These are phyloP conservation scores for Lapara coniferarum DNA, from an alignment of 2,888 invertebrate genomes.

Conservation along the genomic window DNA sequence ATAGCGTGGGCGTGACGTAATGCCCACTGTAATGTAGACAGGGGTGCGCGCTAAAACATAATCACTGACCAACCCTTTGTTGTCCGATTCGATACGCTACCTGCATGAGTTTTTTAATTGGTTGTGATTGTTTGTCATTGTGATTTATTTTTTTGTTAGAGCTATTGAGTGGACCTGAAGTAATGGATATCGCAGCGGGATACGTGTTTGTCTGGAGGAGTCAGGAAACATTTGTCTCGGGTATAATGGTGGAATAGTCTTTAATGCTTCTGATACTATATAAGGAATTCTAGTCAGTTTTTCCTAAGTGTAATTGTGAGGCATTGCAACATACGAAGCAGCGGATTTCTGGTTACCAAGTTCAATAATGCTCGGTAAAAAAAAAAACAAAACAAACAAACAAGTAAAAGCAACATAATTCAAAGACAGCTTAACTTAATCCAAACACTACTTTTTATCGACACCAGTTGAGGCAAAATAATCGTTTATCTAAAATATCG, in stretches of 20 bases:
- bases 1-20: constrained; percentile 71
- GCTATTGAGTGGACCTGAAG: neutral
- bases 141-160: neutral
- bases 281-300: neutral
- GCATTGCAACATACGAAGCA: too few species aligned
- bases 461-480: too few species aligned
- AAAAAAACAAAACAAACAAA: too few species aligned
- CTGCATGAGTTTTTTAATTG: constrained; percentile 28
- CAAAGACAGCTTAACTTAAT: too few species aligned
- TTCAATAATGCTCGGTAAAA: too few species aligned
- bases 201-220: neutral
- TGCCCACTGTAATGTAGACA: constrained; percentile 49
- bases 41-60: constrained; percentile 45
- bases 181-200: neutral
- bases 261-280: neutral
- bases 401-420: too few species aligned
- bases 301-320: too few species aligned
- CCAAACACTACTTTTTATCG: too few species aligned
- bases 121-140: neutral
- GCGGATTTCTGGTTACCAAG: too few species aligned
- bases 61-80: constrained; percentile 46
- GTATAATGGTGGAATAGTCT: neutral
- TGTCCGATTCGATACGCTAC: constrained; percentile 27
- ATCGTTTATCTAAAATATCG: too few species aligned
- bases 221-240: neutral